Evolutionary conservation across 2,797 vertebrate genomes (phyloP), one percentile per base, ranked within the genome.

Genomic region (Poeciliopsis presidionis): DNA sequence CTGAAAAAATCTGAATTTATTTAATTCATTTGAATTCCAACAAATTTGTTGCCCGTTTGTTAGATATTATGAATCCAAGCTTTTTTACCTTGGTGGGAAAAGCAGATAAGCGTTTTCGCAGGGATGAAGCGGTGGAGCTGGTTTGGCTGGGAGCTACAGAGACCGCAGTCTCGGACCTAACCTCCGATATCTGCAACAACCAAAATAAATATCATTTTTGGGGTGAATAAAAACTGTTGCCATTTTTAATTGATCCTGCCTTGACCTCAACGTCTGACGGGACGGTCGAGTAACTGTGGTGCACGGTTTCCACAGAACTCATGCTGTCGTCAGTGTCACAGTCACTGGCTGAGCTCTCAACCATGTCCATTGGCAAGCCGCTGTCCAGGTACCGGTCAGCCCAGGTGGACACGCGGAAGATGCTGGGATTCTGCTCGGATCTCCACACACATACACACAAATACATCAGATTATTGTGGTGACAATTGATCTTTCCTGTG

Each of bases 301-400:
- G 94, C 75, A 93, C 89, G 0, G 86, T 85, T 14, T 96, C 95
- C 33, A 33, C 76, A 0, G 93, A 94, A 79, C 83, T 84, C 25
- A 65, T 47, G 74, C 95, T 95, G 79, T 92, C 91, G 0, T 96
- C 96, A 57, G 94, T 96, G 84, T 95, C 90, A 2, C 81, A 86
- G 1, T 95, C 94, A 13, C 94, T 94, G 76, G 63, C 89, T 0
- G 74, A 91, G 86, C 81, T 90, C 2, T 91, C 91, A 0, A 78
- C 85, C 0, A 77, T 89, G 80, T 93, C 95, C 72, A 84, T 88
- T 1, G 83, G 93, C 16, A 96, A 86, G 0, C 95, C 95, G 39
- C 95, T 96, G 92, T 96, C 96, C 89, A 91, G 86, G 91, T 95
- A 96, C 81, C 84, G 92, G 30, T 95, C 88, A 1, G 95, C 95